These are phyloP conservation scores for Pollimyrus isidori DNA, from an alignment of 2,113 vertebrate genomes.

Conservation along the genomic window DNA sequence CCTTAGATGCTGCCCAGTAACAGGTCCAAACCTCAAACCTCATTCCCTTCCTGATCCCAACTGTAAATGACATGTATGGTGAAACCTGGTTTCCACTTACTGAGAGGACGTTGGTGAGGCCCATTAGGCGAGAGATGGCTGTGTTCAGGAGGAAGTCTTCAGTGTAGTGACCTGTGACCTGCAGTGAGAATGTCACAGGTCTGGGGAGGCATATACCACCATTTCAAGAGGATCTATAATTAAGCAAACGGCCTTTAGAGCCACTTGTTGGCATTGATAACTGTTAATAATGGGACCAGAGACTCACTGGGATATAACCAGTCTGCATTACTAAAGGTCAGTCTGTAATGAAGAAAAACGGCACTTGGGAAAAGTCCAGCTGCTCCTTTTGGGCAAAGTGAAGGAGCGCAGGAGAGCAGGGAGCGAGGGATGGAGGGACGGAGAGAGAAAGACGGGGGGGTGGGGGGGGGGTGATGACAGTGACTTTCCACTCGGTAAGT, in stretches of 20 bases:
- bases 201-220: neutral
- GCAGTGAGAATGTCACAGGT: conserved; percentile 28
- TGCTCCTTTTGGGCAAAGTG: conserved; percentile 40
- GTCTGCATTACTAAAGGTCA: neutral
- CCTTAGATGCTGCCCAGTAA: neutral
- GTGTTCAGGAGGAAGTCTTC: conserved; percentile 84
- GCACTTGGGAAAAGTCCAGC: conserved; percentile 36
- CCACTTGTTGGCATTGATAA: neutral
- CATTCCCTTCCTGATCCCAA: neutral
- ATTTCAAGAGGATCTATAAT: neutral
- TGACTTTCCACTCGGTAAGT: conserved; percentile 44
- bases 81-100: conserved; percentile 57
- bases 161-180: conserved; percentile 81
- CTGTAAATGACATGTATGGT: neutral
- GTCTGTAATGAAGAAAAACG: neutral
- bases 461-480: conserved; percentile 34
- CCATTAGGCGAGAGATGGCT: conserved; percentile 85
- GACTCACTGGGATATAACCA: neutral
- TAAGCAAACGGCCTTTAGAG: neutral
- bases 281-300: neutral
- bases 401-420: conserved; percentile 22
- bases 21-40: neutral
- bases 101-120: conserved; percentile 71
- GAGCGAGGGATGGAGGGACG: conserved; percentile 16
- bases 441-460: neutral